These are phyloP conservation scores for Brachypalpus laphriformis DNA, from an alignment of 2,888 invertebrate species.

Conservation along the genomic window DNA sequence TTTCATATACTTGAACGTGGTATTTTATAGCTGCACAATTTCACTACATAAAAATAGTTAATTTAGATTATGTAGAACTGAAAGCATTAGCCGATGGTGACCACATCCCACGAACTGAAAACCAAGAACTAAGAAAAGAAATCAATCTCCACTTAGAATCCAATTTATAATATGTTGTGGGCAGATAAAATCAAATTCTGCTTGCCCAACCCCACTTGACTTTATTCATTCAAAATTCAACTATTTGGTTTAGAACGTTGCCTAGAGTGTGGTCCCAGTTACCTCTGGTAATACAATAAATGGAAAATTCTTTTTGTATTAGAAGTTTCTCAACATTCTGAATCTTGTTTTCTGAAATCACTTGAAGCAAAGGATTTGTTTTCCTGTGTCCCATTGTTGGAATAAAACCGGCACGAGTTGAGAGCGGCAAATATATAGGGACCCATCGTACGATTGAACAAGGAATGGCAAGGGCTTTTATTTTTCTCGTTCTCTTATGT, in stretches of 20 bases:
- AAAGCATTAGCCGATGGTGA: no score
- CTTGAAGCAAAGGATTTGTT: slow-evolving; percentile 8
- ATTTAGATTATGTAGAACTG: no score
- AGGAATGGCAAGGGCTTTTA: background rate
- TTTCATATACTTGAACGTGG: no score
- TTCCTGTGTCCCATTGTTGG: slow-evolving; percentile 10
- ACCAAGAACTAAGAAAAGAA: no score
- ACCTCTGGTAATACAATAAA: slow-evolving; percentile 29
- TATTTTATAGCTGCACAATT: no score
- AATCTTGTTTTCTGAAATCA: slow-evolving; percentile 29
- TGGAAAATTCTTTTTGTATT: slow-evolving; percentile 16
- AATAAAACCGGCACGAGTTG: background rate
- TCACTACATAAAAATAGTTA: no score
- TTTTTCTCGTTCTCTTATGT: background rate
- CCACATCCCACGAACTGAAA: no score
- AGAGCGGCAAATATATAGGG: background rate
- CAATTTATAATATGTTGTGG: no score
- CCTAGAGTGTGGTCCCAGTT: slow-evolving; percentile 1
- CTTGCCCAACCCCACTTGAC: background rate
- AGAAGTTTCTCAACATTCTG: slow-evolving; percentile 6
- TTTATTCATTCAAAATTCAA: background rate
- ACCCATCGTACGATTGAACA: background rate
- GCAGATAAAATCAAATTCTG: background rate
- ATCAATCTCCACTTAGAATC: no score
- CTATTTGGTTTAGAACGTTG: background rate